Base-by-base conservation (phyloP, 2,888 invertebrate species). In the Cyaniris semiargus region DNA sequence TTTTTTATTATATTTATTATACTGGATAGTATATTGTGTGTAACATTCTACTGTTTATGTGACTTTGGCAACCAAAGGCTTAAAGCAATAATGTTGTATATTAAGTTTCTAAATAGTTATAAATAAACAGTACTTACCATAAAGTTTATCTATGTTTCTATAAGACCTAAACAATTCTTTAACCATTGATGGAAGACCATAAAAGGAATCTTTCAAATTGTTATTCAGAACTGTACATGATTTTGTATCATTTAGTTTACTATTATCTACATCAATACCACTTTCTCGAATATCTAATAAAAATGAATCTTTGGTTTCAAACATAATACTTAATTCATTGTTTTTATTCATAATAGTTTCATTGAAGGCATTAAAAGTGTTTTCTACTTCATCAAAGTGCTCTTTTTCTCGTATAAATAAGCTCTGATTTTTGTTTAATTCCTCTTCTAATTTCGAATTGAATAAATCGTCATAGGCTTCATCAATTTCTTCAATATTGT, bases 61-160 rank as follows among this genome's bases (percentile, higher is more conserved):
- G 10, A 66, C 13, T 23, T 23, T 66, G 10, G 23, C 13, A 23
- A 66, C 58, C 21, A 3, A 58, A 58, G 6, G 7, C 58, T 8
- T 58, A 58, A 58, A 58, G 21, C 58, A 58, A n/a, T 58, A 58
- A 8, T 1, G 4, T 4, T 31, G 18, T 53, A 5, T 53, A 15
- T 5, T 18, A 6, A n/a, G 1, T n/a, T 7, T n/a, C 1, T 38
- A 38, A 58, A 2, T 10, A 58, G 8, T 21, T 10, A 75, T 44
- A 58, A 53, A 56, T 75, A 31, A 23, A 60, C 8, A 13, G 10
- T n/a, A 91, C 92, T 91, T 88, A 98, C 98, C 97, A 95, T 98
- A 98, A 81, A 98, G 95, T 81, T 95, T 95, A 31, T 95, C 95
- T 80, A 98, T 98, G 80, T 97, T 97, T 86, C 97, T 96, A 82